phyloP scores from a whole-genome alignment of 2,113 vertebrate species.

The Ophthalmolycus amberensis region DNA sequence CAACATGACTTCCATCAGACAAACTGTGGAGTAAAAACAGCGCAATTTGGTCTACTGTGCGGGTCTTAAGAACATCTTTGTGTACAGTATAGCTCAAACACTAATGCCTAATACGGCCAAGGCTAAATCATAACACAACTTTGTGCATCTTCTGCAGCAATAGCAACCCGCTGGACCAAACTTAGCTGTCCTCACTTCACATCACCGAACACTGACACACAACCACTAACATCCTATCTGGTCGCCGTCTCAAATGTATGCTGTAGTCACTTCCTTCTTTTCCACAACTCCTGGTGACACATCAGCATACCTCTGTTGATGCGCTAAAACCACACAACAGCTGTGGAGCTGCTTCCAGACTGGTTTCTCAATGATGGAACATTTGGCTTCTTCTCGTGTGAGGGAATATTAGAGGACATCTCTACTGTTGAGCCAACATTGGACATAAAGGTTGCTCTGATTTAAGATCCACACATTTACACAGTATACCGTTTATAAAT shows the following conservation, averaged over 20 bases:
- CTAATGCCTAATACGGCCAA: neutral
- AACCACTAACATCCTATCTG: neutral
- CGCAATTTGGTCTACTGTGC: neutral
- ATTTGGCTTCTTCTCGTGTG: neutral
- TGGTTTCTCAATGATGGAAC: slow-evolving; percentile 2
- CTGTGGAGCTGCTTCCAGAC: neutral
- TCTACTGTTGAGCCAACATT: neutral
- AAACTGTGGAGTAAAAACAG: neutral
- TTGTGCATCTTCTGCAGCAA: neutral
- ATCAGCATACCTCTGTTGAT: slow-evolving; percentile 21
- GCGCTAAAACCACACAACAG: slow-evolving; percentile 2
- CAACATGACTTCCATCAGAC: neutral
- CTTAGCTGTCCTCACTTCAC: neutral
- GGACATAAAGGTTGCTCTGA: neutral
- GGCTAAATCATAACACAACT: neutral
- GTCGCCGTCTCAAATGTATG: neutral
- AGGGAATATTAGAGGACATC: neutral
- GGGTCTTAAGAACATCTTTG: neutral
- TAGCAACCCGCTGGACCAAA: neutral
- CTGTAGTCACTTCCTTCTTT: slow-evolving; percentile 18
- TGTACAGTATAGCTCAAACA: neutral
- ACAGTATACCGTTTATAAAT: neutral
- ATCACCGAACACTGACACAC: neutral
- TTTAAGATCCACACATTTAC: neutral
- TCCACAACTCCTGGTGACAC: slow-evolving; percentile 18